phyloP scores from a whole-genome alignment of 1,140 invertebrate species.

The Drosophila leontia region DNA sequence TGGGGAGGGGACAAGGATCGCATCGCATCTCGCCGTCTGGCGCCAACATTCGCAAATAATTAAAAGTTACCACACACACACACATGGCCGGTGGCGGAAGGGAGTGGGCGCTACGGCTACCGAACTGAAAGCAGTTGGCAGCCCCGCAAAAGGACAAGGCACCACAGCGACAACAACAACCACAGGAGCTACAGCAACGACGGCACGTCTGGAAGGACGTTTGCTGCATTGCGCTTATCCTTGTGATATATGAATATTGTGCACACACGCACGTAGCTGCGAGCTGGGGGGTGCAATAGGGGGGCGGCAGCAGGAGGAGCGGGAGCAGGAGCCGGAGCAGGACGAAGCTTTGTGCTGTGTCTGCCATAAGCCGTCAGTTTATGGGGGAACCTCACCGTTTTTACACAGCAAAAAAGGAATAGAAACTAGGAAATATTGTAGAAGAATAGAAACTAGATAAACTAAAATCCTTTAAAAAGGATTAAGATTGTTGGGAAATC shows the following conservation, averaged over 20 bases:
- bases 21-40: conserved; percentile 75
- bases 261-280: conserved; percentile 73
- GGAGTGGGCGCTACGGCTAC: conserved; percentile 9
- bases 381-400: conserved; percentile 39
- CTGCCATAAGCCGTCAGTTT: conserved; percentile 81
- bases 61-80: conserved; percentile 76
- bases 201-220: conserved; percentile 82
- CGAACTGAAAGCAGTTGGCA: conserved; percentile 43
- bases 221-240: conserved; percentile 85
- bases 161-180: conserved; percentile 42
- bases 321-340: conserved; percentile 21
- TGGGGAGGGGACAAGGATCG: conserved; percentile 18
- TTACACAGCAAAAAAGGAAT: conserved; percentile 10
- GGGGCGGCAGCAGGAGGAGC: conserved; percentile 14
- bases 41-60: conserved; percentile 83
- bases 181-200: conserved; percentile 43
- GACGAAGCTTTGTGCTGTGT: conserved; percentile 68
- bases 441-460: not conserved
- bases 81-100: conserved; percentile 41
- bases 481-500: not conserved
- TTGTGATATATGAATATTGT: conserved; percentile 85
- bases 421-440: not conserved
- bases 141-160: conserved; percentile 49
- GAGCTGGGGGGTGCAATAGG: not conserved
- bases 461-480: not conserved